Conservation (phyloP, 1,140 invertebrate genomes). For the Drosophila nannoptera region DNA sequence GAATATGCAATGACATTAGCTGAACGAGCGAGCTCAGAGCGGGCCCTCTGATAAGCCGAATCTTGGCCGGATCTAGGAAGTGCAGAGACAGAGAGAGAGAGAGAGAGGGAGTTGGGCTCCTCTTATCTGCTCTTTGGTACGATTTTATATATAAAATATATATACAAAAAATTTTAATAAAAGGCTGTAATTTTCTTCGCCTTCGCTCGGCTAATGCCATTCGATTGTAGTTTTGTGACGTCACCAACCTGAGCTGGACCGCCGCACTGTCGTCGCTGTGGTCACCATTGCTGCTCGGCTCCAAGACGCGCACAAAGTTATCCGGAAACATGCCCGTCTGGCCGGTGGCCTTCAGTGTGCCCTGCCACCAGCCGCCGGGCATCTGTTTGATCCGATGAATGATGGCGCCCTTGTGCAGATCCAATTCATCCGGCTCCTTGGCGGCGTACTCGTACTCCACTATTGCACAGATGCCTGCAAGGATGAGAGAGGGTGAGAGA, state of each 20-base stretch:
- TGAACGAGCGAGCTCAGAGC: neutral
- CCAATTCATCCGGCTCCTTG: conserved; percentile 90
- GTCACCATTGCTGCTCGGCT: conserved; percentile 61
- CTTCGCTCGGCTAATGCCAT: conserved; percentile 40
- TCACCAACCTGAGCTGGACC: conserved; percentile 73
- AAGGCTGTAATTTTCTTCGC: neutral
- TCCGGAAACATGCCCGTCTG: conserved; percentile 97
- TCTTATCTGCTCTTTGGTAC: neutral
- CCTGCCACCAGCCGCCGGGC: conserved; percentile 97
- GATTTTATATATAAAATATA: neutral
- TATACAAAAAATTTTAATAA: neutral
- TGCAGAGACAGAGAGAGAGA: neutral
- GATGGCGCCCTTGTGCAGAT: conserved; percentile 92
- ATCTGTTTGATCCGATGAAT: conserved; percentile 91
- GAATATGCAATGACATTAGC: conserved; percentile 20
- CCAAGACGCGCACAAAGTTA: conserved; percentile 92
- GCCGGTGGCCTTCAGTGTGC: conserved; percentile 87
- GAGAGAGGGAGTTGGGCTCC: neutral
- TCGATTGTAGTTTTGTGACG: conserved; percentile 7
- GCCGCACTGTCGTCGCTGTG: conserved; percentile 64
- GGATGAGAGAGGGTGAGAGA: conserved; percentile 44
- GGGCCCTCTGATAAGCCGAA: too few relatives aligned
- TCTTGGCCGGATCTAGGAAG: neutral
- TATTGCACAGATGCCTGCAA: conserved; percentile 84
- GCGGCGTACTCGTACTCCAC: conserved; percentile 91